Percentiles rank a stretch among this genome's conserved stretches.
phyloP scores from a whole-genome alignment of 2,888 invertebrate genomes.

The Autographa pulchrina region DNA sequence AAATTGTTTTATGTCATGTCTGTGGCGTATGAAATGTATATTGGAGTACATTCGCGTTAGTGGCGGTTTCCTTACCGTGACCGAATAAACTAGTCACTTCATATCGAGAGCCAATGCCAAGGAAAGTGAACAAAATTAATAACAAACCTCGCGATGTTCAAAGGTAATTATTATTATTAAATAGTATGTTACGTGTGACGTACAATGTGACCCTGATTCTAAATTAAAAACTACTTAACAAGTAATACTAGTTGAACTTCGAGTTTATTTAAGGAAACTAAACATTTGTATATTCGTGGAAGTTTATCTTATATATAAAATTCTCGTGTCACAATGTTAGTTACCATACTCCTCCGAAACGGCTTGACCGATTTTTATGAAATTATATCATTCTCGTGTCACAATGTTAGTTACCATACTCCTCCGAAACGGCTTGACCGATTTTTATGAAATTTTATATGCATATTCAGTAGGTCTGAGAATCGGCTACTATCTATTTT shows the following conservation, averaged over 20 bases:
- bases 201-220: not conserved
- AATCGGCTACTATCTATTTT: too few relatives aligned
- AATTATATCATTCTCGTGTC: too few relatives aligned
- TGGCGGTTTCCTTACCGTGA: slow-evolving; percentile 17
- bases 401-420: too few relatives aligned
- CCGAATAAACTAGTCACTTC: slow-evolving; percentile 19
- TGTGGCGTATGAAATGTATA: not conserved
- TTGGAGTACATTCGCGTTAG: slow-evolving; percentile 4
- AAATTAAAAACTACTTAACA: not conserved
- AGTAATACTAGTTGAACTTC: not conserved
- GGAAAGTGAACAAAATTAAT: slow-evolving; percentile 38
- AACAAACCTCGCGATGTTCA: slow-evolving; percentile 23
- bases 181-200: slow-evolving; percentile 15
- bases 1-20: slow-evolving; percentile 1
- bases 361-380: too few relatives aligned
- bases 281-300: not conserved
- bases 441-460: too few relatives aligned
- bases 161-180: slow-evolving; percentile 27
- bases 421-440: too few relatives aligned
- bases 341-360: too few relatives aligned
- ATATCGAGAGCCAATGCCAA: slow-evolving; percentile 32
- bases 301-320: too few relatives aligned
- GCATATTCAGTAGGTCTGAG: too few relatives aligned
- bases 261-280: not conserved
- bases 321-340: too few relatives aligned